phyloP scores from a whole-genome alignment of 2,797 vertebrate genomes.

The Acestrorhynchus altus region DNA sequence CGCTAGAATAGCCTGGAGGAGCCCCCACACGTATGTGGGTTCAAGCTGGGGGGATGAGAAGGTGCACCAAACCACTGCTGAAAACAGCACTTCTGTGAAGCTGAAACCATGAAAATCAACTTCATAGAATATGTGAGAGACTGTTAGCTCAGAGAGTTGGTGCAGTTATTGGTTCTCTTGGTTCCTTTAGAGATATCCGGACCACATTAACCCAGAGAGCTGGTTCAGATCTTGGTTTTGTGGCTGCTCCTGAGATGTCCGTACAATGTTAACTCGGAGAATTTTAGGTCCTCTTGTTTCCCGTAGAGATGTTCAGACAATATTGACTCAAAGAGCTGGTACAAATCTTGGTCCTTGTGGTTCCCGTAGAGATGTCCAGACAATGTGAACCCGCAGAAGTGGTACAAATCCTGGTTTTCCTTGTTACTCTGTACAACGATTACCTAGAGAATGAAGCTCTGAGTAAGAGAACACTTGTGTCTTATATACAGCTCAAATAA shows the following conservation, averaged over 20 bases:
- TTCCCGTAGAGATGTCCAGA: background rate
- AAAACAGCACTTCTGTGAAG: background rate
- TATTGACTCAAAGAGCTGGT: background rate
- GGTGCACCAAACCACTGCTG: background rate
- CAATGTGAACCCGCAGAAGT: background rate
- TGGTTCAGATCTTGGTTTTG: too few relatives aligned
- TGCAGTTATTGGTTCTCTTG: background rate
- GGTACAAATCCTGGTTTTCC: background rate
- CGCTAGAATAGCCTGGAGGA: background rate
- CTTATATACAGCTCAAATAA: constrained; percentile 47
- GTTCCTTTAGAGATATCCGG: background rate
- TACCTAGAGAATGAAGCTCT: background rate
- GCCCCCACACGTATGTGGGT: background rate
- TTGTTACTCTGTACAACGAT: background rate
- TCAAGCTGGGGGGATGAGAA: background rate
- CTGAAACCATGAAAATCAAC: background rate
- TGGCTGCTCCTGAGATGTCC: too few relatives aligned
- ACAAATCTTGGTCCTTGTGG: background rate
- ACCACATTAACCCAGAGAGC: background rate
- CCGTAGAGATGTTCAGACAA: background rate
- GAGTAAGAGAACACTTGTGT: background rate
- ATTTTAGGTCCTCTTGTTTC: background rate
- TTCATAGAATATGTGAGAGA: background rate
- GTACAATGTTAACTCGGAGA: too few relatives aligned
- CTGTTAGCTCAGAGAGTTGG: too few relatives aligned